Conservation (phyloP, 1,140 invertebrate species). For the Platorchestia sp. region DNA sequence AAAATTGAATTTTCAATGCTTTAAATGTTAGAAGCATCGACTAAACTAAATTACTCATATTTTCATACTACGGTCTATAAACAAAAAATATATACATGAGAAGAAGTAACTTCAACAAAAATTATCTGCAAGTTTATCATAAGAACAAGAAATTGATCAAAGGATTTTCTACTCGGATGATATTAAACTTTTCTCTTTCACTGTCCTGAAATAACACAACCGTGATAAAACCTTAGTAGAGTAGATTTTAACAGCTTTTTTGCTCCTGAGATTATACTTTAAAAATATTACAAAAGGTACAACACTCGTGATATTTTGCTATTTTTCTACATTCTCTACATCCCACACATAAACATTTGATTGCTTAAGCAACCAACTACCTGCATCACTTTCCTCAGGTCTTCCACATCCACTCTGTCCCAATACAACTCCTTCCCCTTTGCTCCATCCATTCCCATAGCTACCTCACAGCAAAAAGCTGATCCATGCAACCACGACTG, state of each 20-base stretch:
- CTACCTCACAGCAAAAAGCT: no score
- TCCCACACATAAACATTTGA: no score
- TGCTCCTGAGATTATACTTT: no score
- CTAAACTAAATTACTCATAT: neutral
- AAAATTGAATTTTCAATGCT: neutral
- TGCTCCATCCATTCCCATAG: no score
- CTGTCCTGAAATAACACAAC: neutral
- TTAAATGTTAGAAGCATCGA: neutral
- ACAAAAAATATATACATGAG: neutral
- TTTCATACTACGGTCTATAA: neutral
- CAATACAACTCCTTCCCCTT: no score
- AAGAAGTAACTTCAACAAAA: neutral
- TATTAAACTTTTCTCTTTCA: neutral
- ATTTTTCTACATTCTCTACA: no score
- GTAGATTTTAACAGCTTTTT: no score
- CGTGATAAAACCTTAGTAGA: neutral
- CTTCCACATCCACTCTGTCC: no score
- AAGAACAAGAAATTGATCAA: neutral
- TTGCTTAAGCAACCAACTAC: no score
- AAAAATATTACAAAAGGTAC: neutral
- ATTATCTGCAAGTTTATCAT: neutral
- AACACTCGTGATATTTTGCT: no score
- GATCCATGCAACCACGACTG: no score
- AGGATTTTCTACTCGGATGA: neutral
- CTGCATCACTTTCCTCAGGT: no score